Evolutionary conservation across 2,797 vertebrate genomes (phyloP), one percentile per base, ranked within the genome.

Genomic region (Hippopotamyrus pictus): DNA sequence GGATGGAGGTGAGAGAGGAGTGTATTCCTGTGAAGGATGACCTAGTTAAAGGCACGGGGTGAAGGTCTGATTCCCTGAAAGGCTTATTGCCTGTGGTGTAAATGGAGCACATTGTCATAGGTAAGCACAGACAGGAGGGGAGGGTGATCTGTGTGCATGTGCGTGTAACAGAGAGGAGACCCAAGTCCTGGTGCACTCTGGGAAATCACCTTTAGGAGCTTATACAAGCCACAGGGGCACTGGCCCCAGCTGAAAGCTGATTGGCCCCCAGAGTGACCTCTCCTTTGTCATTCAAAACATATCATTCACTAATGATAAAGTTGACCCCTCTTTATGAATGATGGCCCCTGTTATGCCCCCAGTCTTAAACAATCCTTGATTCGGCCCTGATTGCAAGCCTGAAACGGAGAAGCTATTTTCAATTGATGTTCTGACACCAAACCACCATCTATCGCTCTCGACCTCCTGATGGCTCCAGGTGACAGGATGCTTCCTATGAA

Each of bases 21-120:
- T 86, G 51, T 11, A 0, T 65, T 54, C 90, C 90, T 89, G 90
- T 92, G 88, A 90, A 91, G 91, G 91, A 92, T 95, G 95, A 95
- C 95, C 95, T 94, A 96, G 93, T 94, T 95, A 94, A 91, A 94
- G 94, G 93, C 46, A 90, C 91, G 92, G 92, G 92, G 91, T 91
- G 90, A 89, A 86, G 90, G 93, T 93, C 94, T 93, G 92, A 94
- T 93, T 92, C 93, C 93, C 93, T 94, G 88, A 90, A 94, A 93
- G 84, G 85, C 89, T 91, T 90, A 90, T 91, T 90, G 92, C 91
- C 93, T 90, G 91, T 92, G 92, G 93, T 92, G 59, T 90, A 93
- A 92, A 93, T 91, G 90, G 57, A 90, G 44, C 87, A 41, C 76
- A 90, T 88, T 91, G 91, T 92, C 91, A 93, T 91, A 73, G 53